Base-by-base conservation (phyloP, 2,797 vertebrate genomes). In the Aplochiton taeniatus region DNA sequence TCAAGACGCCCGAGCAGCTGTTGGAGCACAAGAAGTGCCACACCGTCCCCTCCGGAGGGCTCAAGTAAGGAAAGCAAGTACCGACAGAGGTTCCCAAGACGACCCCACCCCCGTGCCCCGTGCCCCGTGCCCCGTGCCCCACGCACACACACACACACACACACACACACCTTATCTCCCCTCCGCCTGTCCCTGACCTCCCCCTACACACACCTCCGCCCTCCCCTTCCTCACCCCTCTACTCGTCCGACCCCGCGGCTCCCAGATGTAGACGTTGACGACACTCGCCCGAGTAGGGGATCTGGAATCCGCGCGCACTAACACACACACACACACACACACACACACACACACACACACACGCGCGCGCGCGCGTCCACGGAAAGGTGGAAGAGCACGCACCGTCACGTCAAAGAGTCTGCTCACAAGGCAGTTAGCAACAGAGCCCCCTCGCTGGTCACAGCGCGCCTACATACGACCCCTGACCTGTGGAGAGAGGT, bases 51-150 rank as follows among this genome's bases (percentile, higher is more conserved):
- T 95, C 96, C 76, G 97, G 97, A 96, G 97, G 97, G 94, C 97
- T 99, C 96, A 99, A 99, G 97, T 99, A 99, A 99, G 97, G 96
- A 98, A 98, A 98, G 95, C 96, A 98, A 98, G 96, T 98, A 98
- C 95, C 89, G 86, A 88, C 88, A 91, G 83, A 86, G 87, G 87
- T 87, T 88, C 87, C 88, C 89, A 86, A 74, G 81, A 76, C 81
- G 42, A 80, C 83, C 64, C 83, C 75, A 58, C 11, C 67, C 73
- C 75, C 45, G 9, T 31, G n/a, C 43, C 17, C 58, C 65, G 62
- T 70, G 69, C 63, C 69, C 44, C 9, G 42, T 31, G 57, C 65
- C 66, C 73, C 72, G 64, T 66, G 12, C 19, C 58, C 67, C 44
- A 56, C 68, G 45, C 45, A 12, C 19, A 63, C 41, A 69, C 62